These are phyloP conservation scores for Epizoanthus stellaris DNA, from an alignment of 92 coral and sea anemone genomes.

Conservation along the genomic window DNA sequence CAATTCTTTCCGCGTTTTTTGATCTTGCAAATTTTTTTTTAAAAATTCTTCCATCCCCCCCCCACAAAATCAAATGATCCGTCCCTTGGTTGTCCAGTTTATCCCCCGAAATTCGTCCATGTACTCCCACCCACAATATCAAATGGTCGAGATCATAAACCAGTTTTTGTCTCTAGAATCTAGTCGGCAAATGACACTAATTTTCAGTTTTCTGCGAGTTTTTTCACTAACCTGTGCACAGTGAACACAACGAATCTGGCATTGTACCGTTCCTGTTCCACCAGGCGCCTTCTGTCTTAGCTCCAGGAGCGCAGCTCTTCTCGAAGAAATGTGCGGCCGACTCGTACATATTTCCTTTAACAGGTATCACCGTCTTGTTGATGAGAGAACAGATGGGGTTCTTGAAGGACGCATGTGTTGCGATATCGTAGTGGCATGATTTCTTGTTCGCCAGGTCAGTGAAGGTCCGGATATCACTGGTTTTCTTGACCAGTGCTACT, in stretches of 20 bases:
- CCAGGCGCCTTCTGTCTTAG: background rate
- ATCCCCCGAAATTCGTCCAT: too few species aligned
- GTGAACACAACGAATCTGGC: conserved; percentile 59
- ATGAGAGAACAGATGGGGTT: conserved; percentile 69
- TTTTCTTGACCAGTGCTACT: conserved; percentile 50
- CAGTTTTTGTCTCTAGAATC: too few species aligned
- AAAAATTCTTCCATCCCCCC: too few species aligned
- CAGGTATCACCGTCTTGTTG: conserved; percentile 32
- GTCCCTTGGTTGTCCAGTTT: too few species aligned
- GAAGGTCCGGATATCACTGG: conserved; percentile 2
- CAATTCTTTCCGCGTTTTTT: too few species aligned
- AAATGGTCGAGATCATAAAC: background rate
- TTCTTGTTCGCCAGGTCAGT: conserved; percentile 31
- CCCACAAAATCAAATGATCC: too few species aligned
- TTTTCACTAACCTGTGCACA: conserved; percentile 54
- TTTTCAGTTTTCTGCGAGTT: too few species aligned
- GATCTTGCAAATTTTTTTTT: too few species aligned
- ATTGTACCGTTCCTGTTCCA: conserved; percentile 58
- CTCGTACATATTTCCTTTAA: conserved; percentile 56
- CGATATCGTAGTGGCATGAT: conserved; percentile 64
- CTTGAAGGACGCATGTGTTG: conserved; percentile 55
- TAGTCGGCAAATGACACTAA: too few species aligned
- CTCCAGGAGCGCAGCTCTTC: conserved; percentile 68
- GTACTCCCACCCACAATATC: background rate
- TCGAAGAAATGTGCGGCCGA: conserved; percentile 55